Evolutionary conservation across 2,797 vertebrate genomes (phyloP).

Genomic region (Nyctibius grandis): DNA sequence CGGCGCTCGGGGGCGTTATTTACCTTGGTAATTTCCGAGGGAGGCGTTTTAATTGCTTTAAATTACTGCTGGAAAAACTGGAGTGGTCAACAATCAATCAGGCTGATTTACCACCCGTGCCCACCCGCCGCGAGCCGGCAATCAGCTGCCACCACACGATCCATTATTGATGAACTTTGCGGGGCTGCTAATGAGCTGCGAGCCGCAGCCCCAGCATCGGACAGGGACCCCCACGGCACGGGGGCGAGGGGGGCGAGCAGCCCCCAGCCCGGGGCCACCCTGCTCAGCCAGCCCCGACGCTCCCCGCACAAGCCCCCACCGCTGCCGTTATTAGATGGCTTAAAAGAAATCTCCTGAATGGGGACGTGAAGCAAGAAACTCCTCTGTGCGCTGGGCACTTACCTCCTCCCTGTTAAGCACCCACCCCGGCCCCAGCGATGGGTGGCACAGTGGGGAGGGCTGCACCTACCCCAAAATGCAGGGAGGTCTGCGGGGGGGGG

Average conservation of each 20-base stretch:
- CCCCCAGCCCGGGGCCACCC: not conserved
- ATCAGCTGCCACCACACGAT: conserved; percentile 80
- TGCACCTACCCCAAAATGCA: not conserved
- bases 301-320: too few species aligned
- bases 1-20: conserved; percentile 2
- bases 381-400: not conserved
- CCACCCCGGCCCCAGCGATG: not conserved
- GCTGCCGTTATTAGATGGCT: not conserved
- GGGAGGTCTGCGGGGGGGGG: accelerated
- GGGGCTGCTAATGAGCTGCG: conserved; percentile 81
- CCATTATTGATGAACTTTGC: conserved; percentile 86
- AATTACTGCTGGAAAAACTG: conserved; percentile 67
- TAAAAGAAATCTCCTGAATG: not conserved
- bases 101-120: conserved; percentile 72
- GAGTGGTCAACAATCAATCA: conserved; percentile 73
- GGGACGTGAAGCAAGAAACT: not conserved
- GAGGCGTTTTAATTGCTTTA: conserved; percentile 68
- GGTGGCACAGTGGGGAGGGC: accelerated
- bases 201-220: conserved; percentile 19
- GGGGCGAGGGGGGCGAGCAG: not conserved
- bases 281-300: too few species aligned
- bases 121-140: conserved; percentile 74
- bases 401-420: too few species aligned
- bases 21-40: conserved; percentile 65
- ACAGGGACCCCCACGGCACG: not conserved